Evolutionary conservation across 2,797 vertebrate species (phyloP), one percentile per base, ranked within the genome.

Genomic region (Takifugu ocellatus): DNA sequence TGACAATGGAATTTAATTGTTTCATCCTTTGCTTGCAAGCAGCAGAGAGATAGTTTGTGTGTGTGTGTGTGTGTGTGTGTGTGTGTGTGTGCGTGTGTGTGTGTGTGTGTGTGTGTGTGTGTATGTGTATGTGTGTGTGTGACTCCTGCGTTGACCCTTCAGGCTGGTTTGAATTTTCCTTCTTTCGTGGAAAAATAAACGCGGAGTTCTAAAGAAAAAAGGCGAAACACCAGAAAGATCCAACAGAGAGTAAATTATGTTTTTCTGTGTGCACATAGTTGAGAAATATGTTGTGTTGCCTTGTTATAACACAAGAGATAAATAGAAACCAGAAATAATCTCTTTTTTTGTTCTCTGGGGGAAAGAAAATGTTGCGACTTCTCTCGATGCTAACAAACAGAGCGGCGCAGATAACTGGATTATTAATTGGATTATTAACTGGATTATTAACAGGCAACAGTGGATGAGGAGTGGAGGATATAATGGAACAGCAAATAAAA

Each of bases 401-500:
- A 72, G 44, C 70, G 50, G 81, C 83, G 73, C 85, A 78, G 79
- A 79, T 91, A 90, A 92, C 86, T 54, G 86, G 88, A 91, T 33
- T 33, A 10, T 9, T 91, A 90, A 92, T 86, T 54, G 86, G 88
- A 91, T 33, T 33, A 10, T 9, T 91, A 90, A 92, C 86, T 54
- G 86, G 88, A 91, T 91, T 91, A 91, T 90, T 91, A 89, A 90
- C 65, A 76, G 83, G 82, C 82, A 79, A 79, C 83, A 78, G 59
- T 83, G 79, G 85, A 21, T 21, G 21, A 21, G 21, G 21, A 21
- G 21, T 21, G 21, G 21, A 21, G 21, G 21, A 21, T 21, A 21
- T 21, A 21, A 21, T 21, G 21, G 21, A 21, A 21, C 21, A 21
- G 21, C 21, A 21, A 21, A 21, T 21, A 21, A 21, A 21, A 21